Evolutionary conservation across 2,888 invertebrate genomes (phyloP).

Genomic region (Cheilosia scutellata): DNA sequence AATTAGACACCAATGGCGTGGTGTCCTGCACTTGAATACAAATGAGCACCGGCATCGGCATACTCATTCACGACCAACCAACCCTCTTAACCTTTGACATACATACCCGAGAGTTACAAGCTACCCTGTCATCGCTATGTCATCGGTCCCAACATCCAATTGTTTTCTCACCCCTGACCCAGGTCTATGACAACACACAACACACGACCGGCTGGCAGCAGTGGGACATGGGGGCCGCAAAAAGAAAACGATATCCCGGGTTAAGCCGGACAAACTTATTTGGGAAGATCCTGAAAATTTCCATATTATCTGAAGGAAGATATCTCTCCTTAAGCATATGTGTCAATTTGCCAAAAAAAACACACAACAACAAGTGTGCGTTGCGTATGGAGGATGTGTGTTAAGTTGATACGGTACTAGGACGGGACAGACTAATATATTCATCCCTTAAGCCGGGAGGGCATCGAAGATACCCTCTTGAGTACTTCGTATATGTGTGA

Average conservation of each 20-base stretch:
- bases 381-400: slow-evolving; percentile 61
- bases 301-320: slow-evolving; percentile 81
- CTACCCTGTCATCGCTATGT: slow-evolving; percentile 70
- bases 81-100: slow-evolving; percentile 63
- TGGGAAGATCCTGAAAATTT: slow-evolving; percentile 81
- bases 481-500: slow-evolving; percentile 48
- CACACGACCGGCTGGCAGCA: slow-evolving; percentile 1
- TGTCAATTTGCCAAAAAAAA: slow-evolving; percentile 72
- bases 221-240: slow-evolving; percentile 30
- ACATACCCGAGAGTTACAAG: slow-evolving; percentile 53
- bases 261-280: slow-evolving; percentile 74
- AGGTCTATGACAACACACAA: slow-evolving; percentile 59
- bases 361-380: slow-evolving; percentile 71
- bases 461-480: slow-evolving; percentile 53
- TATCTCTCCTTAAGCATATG: slow-evolving; percentile 78
- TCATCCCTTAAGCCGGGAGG: slow-evolving; percentile 71
- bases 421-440: slow-evolving; percentile 71
- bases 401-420: slow-evolving; percentile 52
- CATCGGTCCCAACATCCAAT: slow-evolving; percentile 65
- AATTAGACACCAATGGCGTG: slow-evolving; percentile 68
- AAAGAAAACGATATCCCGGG: slow-evolving; percentile 61
- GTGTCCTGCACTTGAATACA: slow-evolving; percentile 71
- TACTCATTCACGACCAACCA: not conserved
- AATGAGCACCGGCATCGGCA: slow-evolving; percentile 42
- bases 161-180: slow-evolving; percentile 70